Conservation (phyloP, 2,888 invertebrate genomes). For the Tanypteryx hageni region DNA sequence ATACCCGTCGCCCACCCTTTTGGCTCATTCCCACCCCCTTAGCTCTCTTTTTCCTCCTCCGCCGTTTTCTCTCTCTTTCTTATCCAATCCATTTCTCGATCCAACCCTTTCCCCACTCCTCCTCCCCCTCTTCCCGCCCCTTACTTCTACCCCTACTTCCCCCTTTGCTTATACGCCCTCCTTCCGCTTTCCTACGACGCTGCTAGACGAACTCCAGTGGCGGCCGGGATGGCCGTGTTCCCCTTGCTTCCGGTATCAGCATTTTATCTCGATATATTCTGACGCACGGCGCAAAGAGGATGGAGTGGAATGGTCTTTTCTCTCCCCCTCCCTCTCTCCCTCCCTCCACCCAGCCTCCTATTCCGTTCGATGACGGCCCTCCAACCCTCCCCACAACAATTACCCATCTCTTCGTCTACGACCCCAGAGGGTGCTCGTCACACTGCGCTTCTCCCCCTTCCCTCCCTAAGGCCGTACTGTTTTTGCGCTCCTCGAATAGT, state of each 20-base stretch:
- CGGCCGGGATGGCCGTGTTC: slow-evolving; percentile 45
- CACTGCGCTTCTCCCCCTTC: not conserved
- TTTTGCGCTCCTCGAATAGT: too few species aligned
- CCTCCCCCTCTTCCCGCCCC: not conserved
- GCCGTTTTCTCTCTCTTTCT: not conserved
- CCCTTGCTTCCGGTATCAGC: slow-evolving; percentile 66
- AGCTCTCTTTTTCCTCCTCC: not conserved
- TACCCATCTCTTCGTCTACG: slow-evolving; percentile 29
- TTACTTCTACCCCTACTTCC: not conserved
- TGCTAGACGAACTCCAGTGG: slow-evolving; percentile 51
- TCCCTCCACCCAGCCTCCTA: not conserved
- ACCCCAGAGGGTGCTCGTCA: not conserved
- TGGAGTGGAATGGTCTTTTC: not conserved
- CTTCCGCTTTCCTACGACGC: not conserved
- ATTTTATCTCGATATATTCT: slow-evolving; percentile 66
- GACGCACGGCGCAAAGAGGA: not conserved
- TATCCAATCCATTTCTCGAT: not conserved
- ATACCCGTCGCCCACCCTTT: not conserved
- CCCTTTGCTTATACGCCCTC: not conserved
- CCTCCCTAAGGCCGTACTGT: not conserved
- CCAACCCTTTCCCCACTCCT: not conserved
- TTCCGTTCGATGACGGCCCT: not conserved
- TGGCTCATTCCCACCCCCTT: not conserved
- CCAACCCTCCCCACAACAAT: not conserved
- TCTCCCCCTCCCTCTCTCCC: not conserved